Evolutionary conservation across 2,888 invertebrate genomes (phyloP).

Genomic region (Nemotelus pantherinus): DNA sequence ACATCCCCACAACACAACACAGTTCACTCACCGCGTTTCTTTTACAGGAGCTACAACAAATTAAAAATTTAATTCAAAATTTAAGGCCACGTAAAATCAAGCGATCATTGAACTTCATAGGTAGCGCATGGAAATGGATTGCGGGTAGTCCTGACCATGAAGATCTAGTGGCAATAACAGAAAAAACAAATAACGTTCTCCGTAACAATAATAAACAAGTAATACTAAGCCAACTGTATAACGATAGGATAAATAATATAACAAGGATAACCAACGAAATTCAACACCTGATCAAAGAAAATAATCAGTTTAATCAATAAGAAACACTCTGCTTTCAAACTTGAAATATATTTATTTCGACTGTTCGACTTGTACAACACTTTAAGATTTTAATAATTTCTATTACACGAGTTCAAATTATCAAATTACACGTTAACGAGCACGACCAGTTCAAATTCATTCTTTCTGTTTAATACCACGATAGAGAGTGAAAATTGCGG

Average conservation of each 20-base stretch:
- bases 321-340: no score
- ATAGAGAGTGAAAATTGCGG: no score
- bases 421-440: no score
- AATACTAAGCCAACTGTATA: not conserved
- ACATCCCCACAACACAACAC: not conserved
- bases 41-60: not conserved
- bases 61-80: slow-evolving; percentile 1
- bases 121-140: not conserved
- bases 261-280: not conserved
- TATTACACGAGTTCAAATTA: no score
- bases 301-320: not conserved
- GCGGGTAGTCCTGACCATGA: not conserved
- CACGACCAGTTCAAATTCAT: no score
- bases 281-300: not conserved
- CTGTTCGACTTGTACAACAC: no score
- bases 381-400: no score
- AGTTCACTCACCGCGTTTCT: not conserved
- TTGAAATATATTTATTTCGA: no score
- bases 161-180: no score
- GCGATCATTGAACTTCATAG: slow-evolving; percentile 16
- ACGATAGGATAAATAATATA: not conserved
- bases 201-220: no score
- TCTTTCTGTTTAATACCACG: no score
- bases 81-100: slow-evolving; percentile 16
- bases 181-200: no score